These are phyloP conservation scores for Chironomus tentans DNA, from an alignment of 2,888 invertebrate genomes.

Conservation along the genomic window DNA sequence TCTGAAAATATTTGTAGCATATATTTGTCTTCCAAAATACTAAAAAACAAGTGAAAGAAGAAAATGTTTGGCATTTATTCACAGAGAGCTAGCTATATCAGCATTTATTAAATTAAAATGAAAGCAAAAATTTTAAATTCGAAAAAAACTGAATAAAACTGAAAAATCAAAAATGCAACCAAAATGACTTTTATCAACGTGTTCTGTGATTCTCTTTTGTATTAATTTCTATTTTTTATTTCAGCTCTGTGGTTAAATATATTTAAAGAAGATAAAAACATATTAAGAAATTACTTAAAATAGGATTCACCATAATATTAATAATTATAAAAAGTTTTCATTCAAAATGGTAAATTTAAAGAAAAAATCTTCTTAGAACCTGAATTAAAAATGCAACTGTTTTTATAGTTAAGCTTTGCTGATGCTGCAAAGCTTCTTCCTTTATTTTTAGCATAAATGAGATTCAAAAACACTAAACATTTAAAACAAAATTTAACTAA, in stretches of 20 bases:
- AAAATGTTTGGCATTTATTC: neutral
- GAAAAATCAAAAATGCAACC: neutral
- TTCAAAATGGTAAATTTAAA: too few species aligned
- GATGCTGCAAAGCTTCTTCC: too few species aligned
- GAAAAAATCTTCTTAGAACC: too few species aligned
- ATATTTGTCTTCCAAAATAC: neutral
- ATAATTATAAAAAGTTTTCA: too few species aligned
- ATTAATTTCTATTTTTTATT: neutral
- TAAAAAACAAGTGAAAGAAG: neutral
- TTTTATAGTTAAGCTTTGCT: too few species aligned
- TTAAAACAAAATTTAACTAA: neutral
- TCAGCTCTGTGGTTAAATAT: neutral
- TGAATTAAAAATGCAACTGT: too few species aligned
- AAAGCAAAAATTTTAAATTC: too few species aligned
- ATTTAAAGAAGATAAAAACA: too few species aligned
- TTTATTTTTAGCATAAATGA: too few species aligned
- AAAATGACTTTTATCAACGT: neutral
- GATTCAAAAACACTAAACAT: neutral
- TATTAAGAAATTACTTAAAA: too few species aligned
- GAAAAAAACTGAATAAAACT: neutral
- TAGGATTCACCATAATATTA: too few species aligned
- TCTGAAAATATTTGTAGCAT: neutral
- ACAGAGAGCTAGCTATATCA: neutral
- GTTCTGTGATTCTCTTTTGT: too few species aligned
- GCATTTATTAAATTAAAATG: neutral